Conservation (phyloP, 1,140 invertebrate genomes). For the Aphelenchoides fujianensis region DNA sequence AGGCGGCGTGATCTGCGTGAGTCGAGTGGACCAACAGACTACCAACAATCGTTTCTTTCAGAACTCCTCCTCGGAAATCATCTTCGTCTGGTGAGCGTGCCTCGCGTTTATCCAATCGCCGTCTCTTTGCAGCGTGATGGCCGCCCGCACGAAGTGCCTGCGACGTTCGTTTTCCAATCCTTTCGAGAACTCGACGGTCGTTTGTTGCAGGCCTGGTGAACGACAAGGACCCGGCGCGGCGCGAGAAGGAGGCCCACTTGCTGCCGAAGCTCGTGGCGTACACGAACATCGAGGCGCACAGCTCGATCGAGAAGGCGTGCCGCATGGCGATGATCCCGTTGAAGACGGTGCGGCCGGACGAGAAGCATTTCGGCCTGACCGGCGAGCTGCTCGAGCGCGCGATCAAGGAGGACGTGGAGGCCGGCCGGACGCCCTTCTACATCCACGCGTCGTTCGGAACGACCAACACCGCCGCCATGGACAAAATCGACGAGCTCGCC, state of each 20-base stretch:
- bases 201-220: no score
- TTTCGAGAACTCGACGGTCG: no score
- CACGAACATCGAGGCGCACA: neutral
- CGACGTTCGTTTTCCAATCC: neutral
- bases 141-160: neutral
- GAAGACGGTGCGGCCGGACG: neutral
- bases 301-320: constrained; percentile 12
- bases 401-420: constrained; percentile 4
- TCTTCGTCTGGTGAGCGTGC: neutral
- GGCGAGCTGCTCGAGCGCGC: neutral
- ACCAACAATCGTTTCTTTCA: neutral
- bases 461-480: constrained; percentile 2
- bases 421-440: constrained; percentile 1
- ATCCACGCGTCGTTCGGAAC: constrained; percentile 14
- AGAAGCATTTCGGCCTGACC: neutral
- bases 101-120: neutral
- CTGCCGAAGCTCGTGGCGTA: constrained; percentile 1
- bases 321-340: neutral
- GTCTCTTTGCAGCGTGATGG: neutral
- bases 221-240: neutral
- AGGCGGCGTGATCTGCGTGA: constrained; percentile 3
- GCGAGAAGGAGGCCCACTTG: neutral
- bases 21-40: no score
- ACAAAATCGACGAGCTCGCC: neutral
- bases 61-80: constrained; percentile 9